Base-by-base conservation (phyloP, 2,797 vertebrate species). In the Scomberomorus guttatus region DNA sequence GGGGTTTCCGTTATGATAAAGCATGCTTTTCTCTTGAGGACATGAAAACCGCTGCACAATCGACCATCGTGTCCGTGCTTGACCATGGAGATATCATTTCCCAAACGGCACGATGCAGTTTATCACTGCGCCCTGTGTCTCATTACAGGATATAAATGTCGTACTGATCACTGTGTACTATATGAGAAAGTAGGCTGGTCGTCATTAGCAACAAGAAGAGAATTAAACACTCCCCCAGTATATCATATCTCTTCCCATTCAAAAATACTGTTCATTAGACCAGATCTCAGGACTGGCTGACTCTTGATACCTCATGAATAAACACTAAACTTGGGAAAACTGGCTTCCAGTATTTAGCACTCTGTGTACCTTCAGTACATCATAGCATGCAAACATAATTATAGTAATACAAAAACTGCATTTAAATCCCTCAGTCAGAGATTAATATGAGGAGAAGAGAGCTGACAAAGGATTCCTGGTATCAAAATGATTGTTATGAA, bases 401-500 rank as follows among this genome's bases (percentile, higher is more conserved):
- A 76, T 73, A 68, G 63, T 67, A 77, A 72, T 46, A 75, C 65
- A 67, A 29, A 57, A 69, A 61, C 32, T 32, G 20, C 66, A 66
- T 11, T 69, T 27, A 72, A 64, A 79, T 25, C 54, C 17, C 22
- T 39, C 48, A 74, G 59, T 48, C 46, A 29, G 32, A 65, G 50
- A 73, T 64, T 87, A 71, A 82, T 84, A 78, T 66, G 46, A 83
- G 5, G 52, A 52, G 34, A 79, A 75, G 61, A 75, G 57, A 79
- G 67, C 81, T 86, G 85, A 88, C 84, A 83, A 79, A 76, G 77
- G 78, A 77, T 78, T 89, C 86, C 82, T 71, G 75, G 79, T 91
- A 81, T 66, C 48, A 54, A 84, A 87, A 82, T 91, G 69, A 91
- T 93, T 91, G 87, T 92, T 90, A 80, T 80, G 81, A 90, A 92